Evolutionary conservation across 1,140 invertebrate species (phyloP), one percentile per base, ranked within the genome.

Genomic region (Brachionus angularis): DNA sequence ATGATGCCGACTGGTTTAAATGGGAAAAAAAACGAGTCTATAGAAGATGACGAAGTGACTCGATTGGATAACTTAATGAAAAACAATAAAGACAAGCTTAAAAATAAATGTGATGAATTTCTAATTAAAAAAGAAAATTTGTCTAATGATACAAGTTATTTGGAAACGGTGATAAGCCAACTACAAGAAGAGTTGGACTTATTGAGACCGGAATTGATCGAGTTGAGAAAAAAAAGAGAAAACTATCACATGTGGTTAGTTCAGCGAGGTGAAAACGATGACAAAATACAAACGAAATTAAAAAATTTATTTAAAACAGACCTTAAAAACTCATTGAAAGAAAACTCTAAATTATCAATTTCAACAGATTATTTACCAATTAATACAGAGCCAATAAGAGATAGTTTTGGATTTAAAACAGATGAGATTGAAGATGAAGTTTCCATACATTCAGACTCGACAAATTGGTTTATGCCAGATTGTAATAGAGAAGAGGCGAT

Each of bases 161-260:
- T 44, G 12, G 47, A 47, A 23, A 47, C 47, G 23, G 42, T 67
- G 10, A 47, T 67, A 16, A 47, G 10, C 47, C 62, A 67, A 50
- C 18, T 67, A 8, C 62, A 67, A 46, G 42, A 67, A 36, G 62
- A 67, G 36, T 2, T 67, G 4, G 62, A 67, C 25, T 29, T 50
- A 21, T 8, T 67, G 27, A 46, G 47, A 21, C 62, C 62, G 10
- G 62, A 67, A 25, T 21, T 67, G 27, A 46, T 67, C 29, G 62
- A 67, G 29, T 27, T 67, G 42, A 18, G 62, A 29, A 67, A 67
- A 50, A 67, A 67, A 34, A 16, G 62, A 31, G 62, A 67, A 36
- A 67, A 67, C 23, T 67, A 67, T 67, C 62, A 67, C 62, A 67
- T 67, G 62, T 67, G 62, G 62, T 23, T 67, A n/a, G 34, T 67